Evolutionary conservation across 1,140 invertebrate species (phyloP).

Genomic region (Drosophila pandora): DNA sequence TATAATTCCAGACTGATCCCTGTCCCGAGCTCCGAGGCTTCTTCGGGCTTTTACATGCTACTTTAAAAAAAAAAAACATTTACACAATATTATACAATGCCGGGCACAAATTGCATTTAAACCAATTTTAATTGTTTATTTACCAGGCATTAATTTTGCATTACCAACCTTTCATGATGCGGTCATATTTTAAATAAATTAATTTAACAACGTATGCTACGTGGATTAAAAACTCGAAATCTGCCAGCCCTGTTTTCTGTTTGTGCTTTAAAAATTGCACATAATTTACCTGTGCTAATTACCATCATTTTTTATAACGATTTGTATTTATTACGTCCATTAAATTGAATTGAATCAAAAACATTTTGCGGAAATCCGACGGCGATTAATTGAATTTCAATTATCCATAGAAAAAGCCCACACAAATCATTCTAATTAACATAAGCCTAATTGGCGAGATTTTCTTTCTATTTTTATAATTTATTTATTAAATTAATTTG

Average conservation of each 20-base stretch:
- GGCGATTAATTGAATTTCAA: slow-evolving; percentile 47
- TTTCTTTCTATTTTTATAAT: neutral
- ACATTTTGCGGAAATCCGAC: slow-evolving; percentile 20
- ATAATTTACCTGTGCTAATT: slow-evolving; percentile 72
- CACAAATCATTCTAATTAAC: slow-evolving; percentile 19
- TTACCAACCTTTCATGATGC: slow-evolving; percentile 15
- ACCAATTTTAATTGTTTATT: slow-evolving; percentile 62
- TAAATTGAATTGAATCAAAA: slow-evolving; percentile 31
- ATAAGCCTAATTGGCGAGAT: slow-evolving; percentile 30
- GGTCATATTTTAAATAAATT: slow-evolving; percentile 48
- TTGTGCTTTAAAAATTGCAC: slow-evolving; percentile 38
- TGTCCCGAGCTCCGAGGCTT: slow-evolving; percentile 13
- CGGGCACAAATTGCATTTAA: slow-evolving; percentile 38
- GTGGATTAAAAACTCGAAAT: slow-evolving; percentile 10
- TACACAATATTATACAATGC: slow-evolving; percentile 27
- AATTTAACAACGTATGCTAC: slow-evolving; percentile 56
- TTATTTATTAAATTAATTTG: slow-evolving; percentile 21
- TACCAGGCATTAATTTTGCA: slow-evolving; percentile 51
- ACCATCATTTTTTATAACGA: slow-evolving; percentile 54
- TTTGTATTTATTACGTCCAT: slow-evolving; percentile 23
- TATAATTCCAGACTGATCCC: slow-evolving; percentile 62
- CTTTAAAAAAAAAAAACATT: slow-evolving; percentile 50
- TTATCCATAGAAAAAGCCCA: slow-evolving; percentile 17
- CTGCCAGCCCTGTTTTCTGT: slow-evolving; percentile 10
- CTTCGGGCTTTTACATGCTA: slow-evolving; percentile 24